These are phyloP conservation scores for Lynx canadensis DNA, from an alignment of 2,113 vertebrate species.

Conservation along the genomic window DNA sequence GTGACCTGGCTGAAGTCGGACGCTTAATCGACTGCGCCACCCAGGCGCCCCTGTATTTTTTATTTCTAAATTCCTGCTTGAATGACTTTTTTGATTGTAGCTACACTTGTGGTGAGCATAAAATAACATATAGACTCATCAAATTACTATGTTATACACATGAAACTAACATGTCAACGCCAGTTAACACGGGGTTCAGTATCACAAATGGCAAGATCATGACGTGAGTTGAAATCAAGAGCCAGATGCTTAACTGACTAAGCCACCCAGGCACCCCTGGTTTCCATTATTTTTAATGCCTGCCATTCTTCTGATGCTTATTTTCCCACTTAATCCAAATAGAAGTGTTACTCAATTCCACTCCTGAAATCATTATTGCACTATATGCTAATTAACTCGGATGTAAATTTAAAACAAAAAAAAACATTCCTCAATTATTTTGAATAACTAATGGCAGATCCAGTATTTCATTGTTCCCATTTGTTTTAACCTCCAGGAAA, in stretches of 20 bases:
- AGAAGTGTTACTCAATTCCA: neutral
- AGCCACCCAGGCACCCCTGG: too few species aligned
- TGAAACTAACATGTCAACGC: neutral
- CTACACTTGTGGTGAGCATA: neutral
- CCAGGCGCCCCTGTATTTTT: neutral
- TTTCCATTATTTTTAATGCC: neutral
- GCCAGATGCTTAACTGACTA: too few species aligned
- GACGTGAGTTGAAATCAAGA: too few species aligned
- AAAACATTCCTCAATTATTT: neutral
- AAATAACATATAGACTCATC: neutral
- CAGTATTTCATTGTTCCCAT: neutral
- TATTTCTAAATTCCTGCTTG: neutral
- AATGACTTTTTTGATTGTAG: neutral
- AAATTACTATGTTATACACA: neutral
- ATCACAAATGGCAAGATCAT: too few species aligned
- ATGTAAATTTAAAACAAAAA: too few species aligned
- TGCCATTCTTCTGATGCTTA: neutral
- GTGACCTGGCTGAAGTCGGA: too few species aligned
- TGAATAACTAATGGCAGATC: neutral
- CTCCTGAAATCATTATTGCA: too few species aligned
- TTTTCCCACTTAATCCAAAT: neutral
- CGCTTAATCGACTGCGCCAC: too few species aligned
- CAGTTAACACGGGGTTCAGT: neutral
- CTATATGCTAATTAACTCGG: too few species aligned
- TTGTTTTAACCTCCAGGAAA: neutral